Conservation (phyloP, 2,888 invertebrate species). For the Eubasilissa splendida region DNA sequence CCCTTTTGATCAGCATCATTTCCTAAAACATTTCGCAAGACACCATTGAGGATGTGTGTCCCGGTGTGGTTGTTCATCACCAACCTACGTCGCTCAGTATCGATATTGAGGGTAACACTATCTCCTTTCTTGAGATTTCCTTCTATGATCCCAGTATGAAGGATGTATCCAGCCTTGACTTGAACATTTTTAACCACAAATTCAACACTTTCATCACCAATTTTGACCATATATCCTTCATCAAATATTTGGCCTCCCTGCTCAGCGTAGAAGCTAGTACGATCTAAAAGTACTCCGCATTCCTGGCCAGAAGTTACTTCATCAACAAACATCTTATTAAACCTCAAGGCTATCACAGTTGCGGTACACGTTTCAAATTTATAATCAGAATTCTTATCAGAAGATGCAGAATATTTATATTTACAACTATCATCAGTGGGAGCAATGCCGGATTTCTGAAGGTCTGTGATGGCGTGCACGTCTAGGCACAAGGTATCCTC, state of each 20-base stretch:
- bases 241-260: slow-evolving; percentile 99
- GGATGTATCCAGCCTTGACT: slow-evolving; percentile 95
- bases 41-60: slow-evolving; percentile 97
- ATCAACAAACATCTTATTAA: slow-evolving; percentile 88
- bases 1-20: slow-evolving; percentile 96
- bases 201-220: slow-evolving; percentile 88
- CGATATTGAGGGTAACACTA: slow-evolving; percentile 84
- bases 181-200: slow-evolving; percentile 94
- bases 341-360: slow-evolving; percentile 86
- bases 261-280: slow-evolving; percentile 97
- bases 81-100: slow-evolving; percentile 86
- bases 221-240: slow-evolving; percentile 91
- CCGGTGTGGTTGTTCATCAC: slow-evolving; percentile 99
- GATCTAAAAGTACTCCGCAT: slow-evolving; percentile 92
- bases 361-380: slow-evolving; percentile 81
- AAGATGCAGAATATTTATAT: slow-evolving; percentile 85
- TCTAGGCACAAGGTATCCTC: slow-evolving; percentile 92
- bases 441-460: slow-evolving; percentile 83
- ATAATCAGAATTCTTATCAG: slow-evolving; percentile 81
- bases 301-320: slow-evolving; percentile 87
- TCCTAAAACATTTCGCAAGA: slow-evolving; percentile 90
- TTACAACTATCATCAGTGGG: slow-evolving; percentile 94
- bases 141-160: slow-evolving; percentile 94
- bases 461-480: slow-evolving; percentile 93
- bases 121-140: slow-evolving; percentile 90